These are phyloP conservation scores for Drosophila biarmipes DNA, from an alignment of 1,140 invertebrate species.

Conservation along the genomic window DNA sequence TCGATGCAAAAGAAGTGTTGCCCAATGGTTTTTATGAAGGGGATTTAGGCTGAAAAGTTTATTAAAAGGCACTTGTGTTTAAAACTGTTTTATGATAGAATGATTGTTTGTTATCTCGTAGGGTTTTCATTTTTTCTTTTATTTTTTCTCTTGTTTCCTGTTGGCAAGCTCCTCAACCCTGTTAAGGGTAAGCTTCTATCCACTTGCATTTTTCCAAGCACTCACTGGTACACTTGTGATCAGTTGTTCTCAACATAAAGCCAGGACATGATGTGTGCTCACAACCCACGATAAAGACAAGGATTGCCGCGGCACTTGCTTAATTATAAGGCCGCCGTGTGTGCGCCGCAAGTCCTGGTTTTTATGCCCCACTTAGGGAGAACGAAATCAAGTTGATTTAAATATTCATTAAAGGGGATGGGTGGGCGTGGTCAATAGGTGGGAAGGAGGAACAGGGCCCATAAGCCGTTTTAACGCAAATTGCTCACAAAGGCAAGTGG, in stretches of 20 bases:
- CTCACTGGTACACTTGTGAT: too few relatives aligned
- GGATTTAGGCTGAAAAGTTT: background rate
- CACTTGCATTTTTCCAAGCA: too few relatives aligned
- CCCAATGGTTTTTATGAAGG: constrained; percentile 21
- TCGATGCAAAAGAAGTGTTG: constrained; percentile 21
- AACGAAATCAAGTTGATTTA: constrained; percentile 75
- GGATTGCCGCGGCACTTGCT: too few relatives aligned
- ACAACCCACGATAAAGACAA: too few relatives aligned
- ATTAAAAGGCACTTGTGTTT: background rate
- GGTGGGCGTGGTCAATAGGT: background rate
- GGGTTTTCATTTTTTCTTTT: too few relatives aligned
- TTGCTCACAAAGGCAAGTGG: constrained; percentile 81
- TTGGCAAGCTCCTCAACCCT: too few relatives aligned
- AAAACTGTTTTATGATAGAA: background rate
- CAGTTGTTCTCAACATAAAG: too few relatives aligned
- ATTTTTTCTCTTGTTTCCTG: too few relatives aligned
- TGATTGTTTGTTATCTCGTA: background rate
- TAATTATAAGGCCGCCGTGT: too few relatives aligned
- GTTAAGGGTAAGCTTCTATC: too few relatives aligned
- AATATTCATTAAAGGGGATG: constrained; percentile 76
- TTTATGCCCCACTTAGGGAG: constrained; percentile 36
- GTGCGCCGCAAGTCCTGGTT: too few relatives aligned
- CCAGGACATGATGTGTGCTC: too few relatives aligned
- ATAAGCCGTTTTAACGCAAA: constrained; percentile 76
- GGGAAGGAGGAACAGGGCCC: constrained; percentile 21